Evolutionary conservation across 2,888 invertebrate genomes (phyloP), one percentile per base, ranked within the genome.

Genomic region (Geophilus truncorum): DNA sequence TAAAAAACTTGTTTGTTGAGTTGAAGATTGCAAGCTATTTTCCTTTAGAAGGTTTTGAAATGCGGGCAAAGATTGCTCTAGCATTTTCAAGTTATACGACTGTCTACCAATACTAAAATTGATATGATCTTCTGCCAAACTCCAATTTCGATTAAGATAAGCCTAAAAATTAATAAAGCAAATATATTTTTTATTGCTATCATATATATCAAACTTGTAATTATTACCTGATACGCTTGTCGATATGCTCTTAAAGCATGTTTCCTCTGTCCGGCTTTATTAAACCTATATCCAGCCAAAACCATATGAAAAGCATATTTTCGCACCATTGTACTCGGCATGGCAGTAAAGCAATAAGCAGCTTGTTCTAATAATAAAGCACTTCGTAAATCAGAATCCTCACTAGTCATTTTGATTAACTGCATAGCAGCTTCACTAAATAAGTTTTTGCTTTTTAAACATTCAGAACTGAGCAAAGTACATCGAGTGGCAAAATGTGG

Each of bases 231-330:
- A 88, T 94, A 92, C 9, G 97, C 96, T 87, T 96, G 96, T 83
- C 92, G 92, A 86, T 98, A 98, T 85, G 96, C 95, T 83, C 97
- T 90, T 82, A 97, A 90, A 0, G 97, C 94, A 88, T 98, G 98
- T 86, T 93, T 94, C 83, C 94, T 91, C 87, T 97, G 96, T 0
- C 94, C 94, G 15, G 96, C 94, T 87, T 97, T 96, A 12, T 94
- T 95, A 88, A 93, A 98, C 81, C 98, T 90, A 88, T 99, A 97
- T 0, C 98, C 98, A 21, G 98, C 95, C 25, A 99, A 89, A 23
- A 98, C 97, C 90, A 96, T 94, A 86, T 98, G 97, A 87, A 98
- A 97, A 18, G 97, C 95, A 87, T 96, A 97, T 87, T 98, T 98
- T 80, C 97, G 90, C 83, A 93, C 91, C 93, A 95, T 93, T 1